Conservation (phyloP, 2,797 vertebrate genomes). For the Peromyscus attwateri region DNA sequence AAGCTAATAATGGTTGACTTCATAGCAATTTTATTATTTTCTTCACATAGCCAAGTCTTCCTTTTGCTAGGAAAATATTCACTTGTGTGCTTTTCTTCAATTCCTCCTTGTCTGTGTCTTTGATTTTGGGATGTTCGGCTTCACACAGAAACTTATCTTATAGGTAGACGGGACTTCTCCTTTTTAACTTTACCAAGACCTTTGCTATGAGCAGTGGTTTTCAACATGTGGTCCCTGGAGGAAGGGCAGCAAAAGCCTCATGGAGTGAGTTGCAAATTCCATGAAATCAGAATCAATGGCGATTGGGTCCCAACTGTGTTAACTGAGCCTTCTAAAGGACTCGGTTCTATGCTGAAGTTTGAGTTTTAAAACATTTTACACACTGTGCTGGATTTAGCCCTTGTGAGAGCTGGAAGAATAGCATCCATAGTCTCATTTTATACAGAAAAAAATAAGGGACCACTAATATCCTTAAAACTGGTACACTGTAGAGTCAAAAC, state of each 20-base stretch:
- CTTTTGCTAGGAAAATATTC: slow-evolving; percentile 24
- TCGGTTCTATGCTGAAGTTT: background rate
- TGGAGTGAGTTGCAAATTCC: background rate
- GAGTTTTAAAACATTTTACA: background rate
- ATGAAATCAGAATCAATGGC: background rate
- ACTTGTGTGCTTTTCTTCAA: background rate
- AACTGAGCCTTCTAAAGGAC: background rate
- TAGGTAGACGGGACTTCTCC: background rate
- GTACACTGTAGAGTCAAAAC: background rate
- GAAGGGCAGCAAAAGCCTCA: background rate
- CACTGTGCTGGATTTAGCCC: background rate
- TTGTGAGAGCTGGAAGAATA: background rate
- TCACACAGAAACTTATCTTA: background rate
- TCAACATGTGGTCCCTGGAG: background rate
- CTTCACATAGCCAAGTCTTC: slow-evolving; percentile 25
- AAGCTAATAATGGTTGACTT: slow-evolving; percentile 63
- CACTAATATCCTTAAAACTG: background rate
- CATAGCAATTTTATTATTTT: slow-evolving; percentile 60
- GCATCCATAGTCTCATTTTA: background rate
- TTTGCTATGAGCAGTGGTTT: background rate
- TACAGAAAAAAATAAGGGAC: background rate
- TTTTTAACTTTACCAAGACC: slow-evolving; percentile 16
- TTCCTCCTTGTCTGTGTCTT: background rate
- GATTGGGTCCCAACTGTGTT: background rate
- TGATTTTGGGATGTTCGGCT: slow-evolving; percentile 4